These are phyloP conservation scores for Antedon mediterranea DNA, from an alignment of 53 echinoderm and acorn worm genomes.

Conservation along the genomic window DNA sequence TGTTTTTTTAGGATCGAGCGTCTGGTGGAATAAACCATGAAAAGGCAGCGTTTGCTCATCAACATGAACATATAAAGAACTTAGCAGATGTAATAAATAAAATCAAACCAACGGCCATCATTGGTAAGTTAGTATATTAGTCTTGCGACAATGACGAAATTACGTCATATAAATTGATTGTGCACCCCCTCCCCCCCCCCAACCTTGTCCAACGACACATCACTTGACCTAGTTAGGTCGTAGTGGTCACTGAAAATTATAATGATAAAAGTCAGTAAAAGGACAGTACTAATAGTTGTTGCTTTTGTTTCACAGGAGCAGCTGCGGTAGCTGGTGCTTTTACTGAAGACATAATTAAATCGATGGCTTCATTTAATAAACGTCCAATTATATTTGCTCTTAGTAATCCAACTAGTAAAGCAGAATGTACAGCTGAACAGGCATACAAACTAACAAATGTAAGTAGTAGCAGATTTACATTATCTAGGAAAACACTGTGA, in stretches of 20 bases:
- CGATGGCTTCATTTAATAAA: conserved; percentile 75
- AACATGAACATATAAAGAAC: conserved; percentile 45
- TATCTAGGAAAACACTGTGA: too few species aligned
- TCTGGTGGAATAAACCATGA: conserved; percentile 62
- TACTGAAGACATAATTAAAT: conserved; percentile 54
- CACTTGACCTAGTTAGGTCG: too few species aligned
- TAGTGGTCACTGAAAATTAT: background rate
- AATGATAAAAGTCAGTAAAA: background rate
- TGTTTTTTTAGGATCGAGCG: conserved; percentile 38
- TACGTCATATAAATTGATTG: too few species aligned
- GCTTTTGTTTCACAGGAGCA: conserved; percentile 30
- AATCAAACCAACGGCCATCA: conserved; percentile 61
- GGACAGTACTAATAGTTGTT: background rate
- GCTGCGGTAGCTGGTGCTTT: conserved; percentile 84
- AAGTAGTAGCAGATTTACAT: conserved; percentile 17
- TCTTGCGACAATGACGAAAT: too few species aligned
- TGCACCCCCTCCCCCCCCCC: too few species aligned
- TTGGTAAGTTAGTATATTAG: too few species aligned
- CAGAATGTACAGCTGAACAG: conserved; percentile 83
- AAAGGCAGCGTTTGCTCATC: conserved; percentile 67
- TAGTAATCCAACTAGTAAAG: conserved; percentile 91
- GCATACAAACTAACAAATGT: conserved; percentile 84
- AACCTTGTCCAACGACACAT: too few species aligned
- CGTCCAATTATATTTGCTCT: conserved; percentile 92
- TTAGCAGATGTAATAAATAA: conserved; percentile 46